A percentile compares a stretch with the other conserved stretches of the same genome.
phyloP scores from a whole-genome alignment of 2,113 vertebrate genomes.

The Anoura caudifer region DNA sequence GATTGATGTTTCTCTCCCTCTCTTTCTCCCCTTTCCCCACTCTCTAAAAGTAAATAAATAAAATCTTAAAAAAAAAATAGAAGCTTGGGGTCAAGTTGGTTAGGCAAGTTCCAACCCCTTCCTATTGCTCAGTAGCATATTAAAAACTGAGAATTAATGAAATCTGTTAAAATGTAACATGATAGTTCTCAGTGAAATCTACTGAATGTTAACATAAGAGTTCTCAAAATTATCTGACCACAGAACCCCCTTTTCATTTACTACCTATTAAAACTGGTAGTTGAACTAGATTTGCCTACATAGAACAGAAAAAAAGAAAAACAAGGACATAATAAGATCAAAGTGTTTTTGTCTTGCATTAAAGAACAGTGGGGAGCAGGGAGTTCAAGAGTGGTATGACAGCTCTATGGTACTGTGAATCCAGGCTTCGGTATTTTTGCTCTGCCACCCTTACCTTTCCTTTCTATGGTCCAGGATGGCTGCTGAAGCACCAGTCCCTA shows the following conservation, averaged over 20 bases:
- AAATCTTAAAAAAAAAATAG: too few relatives aligned
- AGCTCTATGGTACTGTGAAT: background rate
- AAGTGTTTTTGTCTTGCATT: background rate
- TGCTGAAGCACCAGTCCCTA: background rate
- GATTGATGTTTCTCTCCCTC: too few relatives aligned
- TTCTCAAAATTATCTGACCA: conserved; percentile 39
- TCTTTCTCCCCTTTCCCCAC: too few relatives aligned
- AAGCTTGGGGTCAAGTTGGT: background rate
- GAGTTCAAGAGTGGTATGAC: background rate
- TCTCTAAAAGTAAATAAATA: too few relatives aligned
- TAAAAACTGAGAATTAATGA: background rate
- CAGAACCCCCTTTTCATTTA: conserved; percentile 7
- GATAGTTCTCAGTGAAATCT: conserved; percentile 12
- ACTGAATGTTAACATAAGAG: background rate
- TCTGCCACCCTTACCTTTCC: background rate
- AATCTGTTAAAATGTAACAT: background rate
- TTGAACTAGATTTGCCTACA: background rate
- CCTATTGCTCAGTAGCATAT: background rate
- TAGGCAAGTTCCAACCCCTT: background rate
- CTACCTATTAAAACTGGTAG: background rate
- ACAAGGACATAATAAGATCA: background rate
- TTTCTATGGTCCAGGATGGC: background rate
- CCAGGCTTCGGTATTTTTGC: background rate
- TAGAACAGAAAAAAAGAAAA: background rate
- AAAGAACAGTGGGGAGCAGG: background rate